These are phyloP conservation scores for Drosophila pallidifrons DNA, from an alignment of 1,140 invertebrate genomes.

Conservation along the genomic window DNA sequence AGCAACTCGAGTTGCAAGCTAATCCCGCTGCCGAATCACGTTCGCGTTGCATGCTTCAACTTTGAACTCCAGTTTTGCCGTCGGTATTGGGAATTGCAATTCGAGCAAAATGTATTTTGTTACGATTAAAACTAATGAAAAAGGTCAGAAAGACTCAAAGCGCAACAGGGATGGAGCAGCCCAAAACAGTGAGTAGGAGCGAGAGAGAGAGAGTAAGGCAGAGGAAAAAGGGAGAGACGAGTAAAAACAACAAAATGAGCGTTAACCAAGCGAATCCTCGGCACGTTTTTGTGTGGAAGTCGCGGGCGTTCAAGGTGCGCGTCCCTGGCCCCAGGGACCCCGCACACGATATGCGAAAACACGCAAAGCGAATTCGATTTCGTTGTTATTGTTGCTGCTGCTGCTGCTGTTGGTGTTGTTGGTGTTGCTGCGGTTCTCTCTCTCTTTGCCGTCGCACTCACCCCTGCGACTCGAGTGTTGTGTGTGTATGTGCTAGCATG, in stretches of 20 bases:
- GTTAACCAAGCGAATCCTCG: conserved; percentile 82
- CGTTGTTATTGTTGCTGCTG: conserved; percentile 52
- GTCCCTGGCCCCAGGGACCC: conserved; percentile 19
- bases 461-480: conserved; percentile 10
- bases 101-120: conserved; percentile 44
- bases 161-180: conserved; percentile 23
- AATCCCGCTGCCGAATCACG: not conserved
- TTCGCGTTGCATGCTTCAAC: conserved; percentile 51
- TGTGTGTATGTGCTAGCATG: conserved; percentile 59
- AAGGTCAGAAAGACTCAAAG: conserved; percentile 39
- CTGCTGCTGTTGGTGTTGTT: conserved; percentile 34
- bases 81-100: not conserved
- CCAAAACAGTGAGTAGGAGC: not conserved
- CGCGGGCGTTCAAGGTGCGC: conserved; percentile 60
- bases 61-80: conserved; percentile 54
- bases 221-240: conserved; percentile 8
- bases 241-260: conserved; percentile 75
- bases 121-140: conserved; percentile 77
- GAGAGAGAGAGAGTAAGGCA: conserved; percentile 13
- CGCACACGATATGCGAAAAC: conserved; percentile 67
- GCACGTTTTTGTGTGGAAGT: conserved; percentile 69
- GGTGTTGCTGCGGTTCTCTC: conserved; percentile 11
- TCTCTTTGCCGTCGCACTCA: conserved; percentile 1
- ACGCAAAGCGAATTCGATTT: conserved; percentile 81
- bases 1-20: not conserved